Evolutionary conservation across 53 echinoderm and acorn worm species (phyloP), one percentile per base, ranked within the genome.

Genomic region (Holothuria leucospilota): DNA sequence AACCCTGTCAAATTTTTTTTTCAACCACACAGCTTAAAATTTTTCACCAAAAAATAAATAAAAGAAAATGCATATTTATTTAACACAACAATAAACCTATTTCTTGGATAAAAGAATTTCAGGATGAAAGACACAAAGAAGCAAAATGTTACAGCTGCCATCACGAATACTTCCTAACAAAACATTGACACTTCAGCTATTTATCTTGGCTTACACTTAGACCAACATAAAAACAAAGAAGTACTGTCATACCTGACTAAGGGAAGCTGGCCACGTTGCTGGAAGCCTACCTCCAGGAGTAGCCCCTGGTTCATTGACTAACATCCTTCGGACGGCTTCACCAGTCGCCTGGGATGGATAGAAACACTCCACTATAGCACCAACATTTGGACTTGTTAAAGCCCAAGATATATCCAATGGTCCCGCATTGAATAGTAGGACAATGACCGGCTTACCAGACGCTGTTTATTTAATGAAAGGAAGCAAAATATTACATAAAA

Each of bases 391-490:
- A 60, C 84, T 91, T 21, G 86, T 6, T 64, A 91, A 73, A 29
- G 94, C 94, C 94, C 94, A 94, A 61, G 63, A 86, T 46, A 96
- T 93, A 77, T 94, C 93, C 13, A 96, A 84, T 14, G 96, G 96
- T 28, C 96, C 96, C 87, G 93, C 96, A 42, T 94, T 94, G 90
- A 96, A 96, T 53, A 96, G 91, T 0, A 96, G 87, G 5, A 96
- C 66, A 18, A 96, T 84, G 40, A 96, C 84, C 29, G 93, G 93
- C 64, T 90, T 94, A 14, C 94, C 96, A 20, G 86, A 29, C 10
- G 96, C 96, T 96, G 86, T 21, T n/a, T 13, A 62, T 13, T 24
- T 16, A 39, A 73, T n/a, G 4, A 15, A 73, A 73, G 24, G 13
- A 46, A 18, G 56, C 18, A 56, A 18, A 56, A 56, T 56, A 56